These are phyloP conservation scores for Agrilus mali DNA, from an alignment of 2,888 invertebrate genomes.

Conservation along the genomic window DNA sequence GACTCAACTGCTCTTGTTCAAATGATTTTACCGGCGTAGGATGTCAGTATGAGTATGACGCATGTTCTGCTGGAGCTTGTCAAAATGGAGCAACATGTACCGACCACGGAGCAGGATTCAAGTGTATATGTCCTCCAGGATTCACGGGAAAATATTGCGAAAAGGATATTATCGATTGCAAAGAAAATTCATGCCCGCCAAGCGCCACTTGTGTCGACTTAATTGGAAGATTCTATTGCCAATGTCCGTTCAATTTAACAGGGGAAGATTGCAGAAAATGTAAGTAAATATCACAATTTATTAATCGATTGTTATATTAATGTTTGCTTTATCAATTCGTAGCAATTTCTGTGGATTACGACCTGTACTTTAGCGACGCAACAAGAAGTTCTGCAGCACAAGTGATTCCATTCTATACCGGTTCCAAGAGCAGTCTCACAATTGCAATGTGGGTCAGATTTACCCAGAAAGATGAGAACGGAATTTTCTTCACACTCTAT, in stretches of 20 bases:
- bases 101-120: conserved; percentile 74
- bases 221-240: conserved; percentile 84
- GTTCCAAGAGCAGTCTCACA: conserved; percentile 65
- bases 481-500: conserved; percentile 88
- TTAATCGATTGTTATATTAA: neutral
- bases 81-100: conserved; percentile 87
- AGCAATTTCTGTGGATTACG: conserved; percentile 98
- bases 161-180: conserved; percentile 82
- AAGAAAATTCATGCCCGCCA: conserved; percentile 87
- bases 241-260: conserved; percentile 93
- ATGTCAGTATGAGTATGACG: conserved; percentile 88
- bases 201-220: conserved; percentile 87
- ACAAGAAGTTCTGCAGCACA: conserved; percentile 84
- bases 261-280: conserved; percentile 94
- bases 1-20: conserved; percentile 87
- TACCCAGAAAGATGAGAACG: conserved; percentile 79
- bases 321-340: conserved; percentile 6
- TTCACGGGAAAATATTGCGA: conserved; percentile 70
- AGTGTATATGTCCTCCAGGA: conserved; percentile 77
- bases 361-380: conserved; percentile 88
- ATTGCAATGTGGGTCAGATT: conserved; percentile 96
- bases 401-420: conserved; percentile 80
- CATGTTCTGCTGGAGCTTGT: conserved; percentile 81
- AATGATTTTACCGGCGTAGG: conserved; percentile 69
- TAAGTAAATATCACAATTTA: conserved; percentile 38